phyloP scores from a whole-genome alignment of 2,113 vertebrate genomes.

The Cyprinus carpio region DNA sequence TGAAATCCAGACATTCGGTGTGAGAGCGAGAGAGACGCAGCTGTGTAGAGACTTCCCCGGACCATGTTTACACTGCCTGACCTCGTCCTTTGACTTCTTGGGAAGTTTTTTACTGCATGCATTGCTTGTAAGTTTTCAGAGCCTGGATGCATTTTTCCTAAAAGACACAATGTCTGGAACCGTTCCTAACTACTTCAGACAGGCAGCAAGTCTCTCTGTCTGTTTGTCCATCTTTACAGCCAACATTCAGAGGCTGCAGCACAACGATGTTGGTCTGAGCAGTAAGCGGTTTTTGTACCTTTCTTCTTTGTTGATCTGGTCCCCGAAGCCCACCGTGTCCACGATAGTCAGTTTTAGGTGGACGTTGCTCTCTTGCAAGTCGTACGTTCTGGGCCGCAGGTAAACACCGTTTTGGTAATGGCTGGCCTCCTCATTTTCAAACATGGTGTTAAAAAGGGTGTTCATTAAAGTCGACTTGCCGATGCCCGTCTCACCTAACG shows the following conservation, averaged over 20 bases:
- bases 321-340: conserved; percentile 94
- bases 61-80: conserved; percentile 57
- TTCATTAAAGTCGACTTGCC: conserved; percentile 98
- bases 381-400: conserved; percentile 89
- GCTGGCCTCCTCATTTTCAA: conserved; percentile 94
- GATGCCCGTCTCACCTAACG: conserved; percentile 92
- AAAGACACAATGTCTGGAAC: conserved; percentile 31
- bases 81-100: conserved; percentile 55
- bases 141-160: conserved; percentile 56
- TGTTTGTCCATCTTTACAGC: conserved; percentile 7
- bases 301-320: conserved; percentile 98
- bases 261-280: background rate
- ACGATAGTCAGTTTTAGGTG: conserved; percentile 95
- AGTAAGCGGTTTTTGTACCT: conserved; percentile 75
- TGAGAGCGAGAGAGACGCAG: background rate
- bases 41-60: conserved; percentile 20
- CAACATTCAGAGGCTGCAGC: background rate
- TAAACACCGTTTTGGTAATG: conserved; percentile 90
- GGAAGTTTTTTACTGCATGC: conserved; percentile 63
- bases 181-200: background rate
- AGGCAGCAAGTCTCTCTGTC: conserved; percentile 21
- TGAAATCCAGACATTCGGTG: background rate
- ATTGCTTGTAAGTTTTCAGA: conserved; percentile 60
- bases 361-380: conserved; percentile 93
- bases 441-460: conserved; percentile 96